Evolutionary conservation across 2,113 vertebrate species (phyloP).

Genomic region (Clinocottus analis): DNA sequence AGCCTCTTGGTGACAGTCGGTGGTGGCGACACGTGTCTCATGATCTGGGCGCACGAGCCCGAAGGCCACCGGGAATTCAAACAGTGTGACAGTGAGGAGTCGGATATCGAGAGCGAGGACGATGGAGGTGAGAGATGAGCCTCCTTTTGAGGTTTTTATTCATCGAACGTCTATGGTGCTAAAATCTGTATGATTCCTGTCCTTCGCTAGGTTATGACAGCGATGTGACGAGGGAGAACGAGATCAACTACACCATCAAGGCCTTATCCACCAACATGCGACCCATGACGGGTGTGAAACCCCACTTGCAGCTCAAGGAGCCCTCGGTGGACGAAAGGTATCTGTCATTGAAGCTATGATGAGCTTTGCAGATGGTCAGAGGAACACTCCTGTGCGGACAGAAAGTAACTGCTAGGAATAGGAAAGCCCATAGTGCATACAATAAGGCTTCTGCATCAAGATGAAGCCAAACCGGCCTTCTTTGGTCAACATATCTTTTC

Average conservation of each 20-base stretch:
- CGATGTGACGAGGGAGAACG: slow-evolving; percentile 96
- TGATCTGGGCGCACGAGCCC: slow-evolving; percentile 94
- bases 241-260: slow-evolving; percentile 97
- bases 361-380: slow-evolving; percentile 4
- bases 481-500: slow-evolving; percentile 49
- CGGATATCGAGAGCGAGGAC: slow-evolving; percentile 96
- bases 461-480: slow-evolving; percentile 28
- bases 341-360: slow-evolving; percentile 26
- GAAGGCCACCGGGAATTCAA: slow-evolving; percentile 89
- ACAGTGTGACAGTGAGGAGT: slow-evolving; percentile 96
- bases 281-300: slow-evolving; percentile 95
- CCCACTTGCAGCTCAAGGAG: slow-evolving; percentile 96
- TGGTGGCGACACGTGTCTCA: slow-evolving; percentile 93
- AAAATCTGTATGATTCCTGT: neutral
- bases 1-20: slow-evolving; percentile 91
- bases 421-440: neutral
- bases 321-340: slow-evolving; percentile 97
- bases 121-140: slow-evolving; percentile 88
- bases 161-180: neutral
- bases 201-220: slow-evolving; percentile 93
- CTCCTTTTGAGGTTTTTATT: neutral
- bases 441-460: slow-evolving; percentile 1
- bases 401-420: neutral
- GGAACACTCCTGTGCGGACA: neutral
- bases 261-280: slow-evolving; percentile 97